A percentile compares a stretch with the other conserved stretches of the same genome.
These are phyloP conservation scores for Avahi laniger DNA, from an alignment of 2,797 vertebrate genomes.

Conservation along the genomic window DNA sequence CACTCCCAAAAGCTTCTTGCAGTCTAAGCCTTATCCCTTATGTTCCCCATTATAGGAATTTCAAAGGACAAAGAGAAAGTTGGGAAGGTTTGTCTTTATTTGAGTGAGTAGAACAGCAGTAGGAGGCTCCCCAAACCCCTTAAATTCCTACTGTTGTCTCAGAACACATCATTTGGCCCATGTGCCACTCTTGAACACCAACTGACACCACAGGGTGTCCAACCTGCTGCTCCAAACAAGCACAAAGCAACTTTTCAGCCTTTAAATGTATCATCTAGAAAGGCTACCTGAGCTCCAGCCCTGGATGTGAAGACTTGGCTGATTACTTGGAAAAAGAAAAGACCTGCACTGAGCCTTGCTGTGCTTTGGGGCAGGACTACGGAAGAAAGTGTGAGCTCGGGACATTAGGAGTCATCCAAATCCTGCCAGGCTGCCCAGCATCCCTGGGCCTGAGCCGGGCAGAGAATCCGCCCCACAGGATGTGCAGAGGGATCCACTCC, in stretches of 20 bases:
- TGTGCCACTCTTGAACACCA: not conserved
- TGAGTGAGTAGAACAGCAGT: fast-evolving
- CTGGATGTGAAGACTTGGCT: not conserved
- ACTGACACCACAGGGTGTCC: not conserved
- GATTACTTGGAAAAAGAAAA: not conserved
- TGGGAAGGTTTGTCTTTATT: not conserved
- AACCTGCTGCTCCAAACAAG: not conserved
- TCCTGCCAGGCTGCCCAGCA: not conserved
- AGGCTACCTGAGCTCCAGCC: not conserved
- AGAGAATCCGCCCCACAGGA: not conserved
- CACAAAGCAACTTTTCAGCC: not conserved
- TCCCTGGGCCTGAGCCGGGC: not conserved
- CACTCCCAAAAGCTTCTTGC: not conserved
- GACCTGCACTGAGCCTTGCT: fast-evolving
- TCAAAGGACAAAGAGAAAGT: not conserved
- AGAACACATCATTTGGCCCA: not conserved
- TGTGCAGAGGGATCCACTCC: not conserved
- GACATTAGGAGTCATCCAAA: not conserved
- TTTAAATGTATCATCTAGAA: not conserved
- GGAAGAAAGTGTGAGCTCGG: not conserved
- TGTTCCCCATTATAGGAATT: not conserved
- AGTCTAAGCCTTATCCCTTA: not conserved
- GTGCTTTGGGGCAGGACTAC: not conserved
- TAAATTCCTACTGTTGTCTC: not conserved
- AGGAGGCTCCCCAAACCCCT: not conserved